phyloP scores from a whole-genome alignment of 2,888 invertebrate species.

The Drosophila gaucha region DNA sequence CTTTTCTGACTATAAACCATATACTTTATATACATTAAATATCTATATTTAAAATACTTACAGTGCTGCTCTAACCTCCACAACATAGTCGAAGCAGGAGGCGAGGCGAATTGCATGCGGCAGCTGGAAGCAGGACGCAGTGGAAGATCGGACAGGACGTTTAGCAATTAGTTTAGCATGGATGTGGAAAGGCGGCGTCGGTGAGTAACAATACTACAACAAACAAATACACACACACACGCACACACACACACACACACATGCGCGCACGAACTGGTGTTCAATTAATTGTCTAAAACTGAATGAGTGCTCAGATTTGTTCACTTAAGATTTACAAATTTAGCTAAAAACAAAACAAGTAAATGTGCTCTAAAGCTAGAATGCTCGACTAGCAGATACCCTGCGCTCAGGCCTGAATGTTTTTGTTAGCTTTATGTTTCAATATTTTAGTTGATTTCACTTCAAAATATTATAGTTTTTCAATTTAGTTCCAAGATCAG shows the following conservation, averaged over 20 bases:
- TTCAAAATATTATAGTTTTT: too few relatives aligned
- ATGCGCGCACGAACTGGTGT: conserved; percentile 25
- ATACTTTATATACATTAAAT: not conserved
- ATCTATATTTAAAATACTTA: not conserved
- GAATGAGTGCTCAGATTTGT: conserved; percentile 43
- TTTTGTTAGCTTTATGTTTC: too few relatives aligned
- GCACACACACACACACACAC: not conserved
- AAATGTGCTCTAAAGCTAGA: not conserved
- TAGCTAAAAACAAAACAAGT: conserved; percentile 24
- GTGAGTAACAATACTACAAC: conserved; percentile 48
- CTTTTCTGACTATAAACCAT: not conserved
- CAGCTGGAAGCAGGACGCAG: conserved; percentile 15
- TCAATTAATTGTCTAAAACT: conserved; percentile 55
- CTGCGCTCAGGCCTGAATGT: not conserved
- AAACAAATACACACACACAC: not conserved
- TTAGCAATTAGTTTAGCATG: conserved; percentile 40
- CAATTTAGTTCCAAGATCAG: too few relatives aligned
- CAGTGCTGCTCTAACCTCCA: conserved; percentile 22
- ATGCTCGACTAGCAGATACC: not conserved
- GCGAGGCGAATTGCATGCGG: conserved; percentile 37
- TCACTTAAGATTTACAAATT: conserved; percentile 49
- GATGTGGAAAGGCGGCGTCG: conserved; percentile 73
- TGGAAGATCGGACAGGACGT: conserved; percentile 29
- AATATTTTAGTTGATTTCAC: not conserved
- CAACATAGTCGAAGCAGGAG: conserved; percentile 1